These are phyloP conservation scores for Lordiphosa mommai DNA, from an alignment of 1,140 invertebrate species.

Conservation along the genomic window DNA sequence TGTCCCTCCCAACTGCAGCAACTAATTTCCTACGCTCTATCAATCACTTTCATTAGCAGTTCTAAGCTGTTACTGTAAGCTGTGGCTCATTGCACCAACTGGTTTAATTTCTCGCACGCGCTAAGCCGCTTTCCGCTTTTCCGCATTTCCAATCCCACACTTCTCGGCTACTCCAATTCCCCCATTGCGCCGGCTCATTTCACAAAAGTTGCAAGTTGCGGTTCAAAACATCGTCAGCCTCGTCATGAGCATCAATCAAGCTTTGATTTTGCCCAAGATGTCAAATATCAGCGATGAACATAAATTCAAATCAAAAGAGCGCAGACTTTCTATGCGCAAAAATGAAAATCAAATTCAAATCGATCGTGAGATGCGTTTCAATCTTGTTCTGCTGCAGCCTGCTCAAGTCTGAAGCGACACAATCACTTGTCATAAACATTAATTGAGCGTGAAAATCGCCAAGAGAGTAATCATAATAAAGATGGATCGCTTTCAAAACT, in stretches of 20 bases:
- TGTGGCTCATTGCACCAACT: not conserved
- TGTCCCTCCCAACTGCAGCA: constrained; percentile 24
- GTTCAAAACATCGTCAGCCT: too few species aligned
- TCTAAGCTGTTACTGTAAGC: not conserved
- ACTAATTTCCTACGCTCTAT: not conserved
- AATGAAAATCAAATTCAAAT: constrained; percentile 5
- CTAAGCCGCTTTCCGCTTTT: constrained; percentile 1
- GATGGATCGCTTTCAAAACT: constrained; percentile 56
- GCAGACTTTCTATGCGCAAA: not conserved
- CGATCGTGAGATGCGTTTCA: constrained; percentile 7
- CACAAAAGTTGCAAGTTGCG: not conserved
- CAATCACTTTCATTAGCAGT: constrained; percentile 5
- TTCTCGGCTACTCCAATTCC: not conserved
- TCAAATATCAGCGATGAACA: constrained; percentile 12
- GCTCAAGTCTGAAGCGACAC: not conserved
- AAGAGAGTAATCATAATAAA: constrained; percentile 58
- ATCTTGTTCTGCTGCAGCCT: constrained; percentile 2
- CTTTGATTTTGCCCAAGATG: not conserved
- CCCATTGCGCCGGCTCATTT: not conserved
- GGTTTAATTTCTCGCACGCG: not conserved
- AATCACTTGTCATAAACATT: constrained; percentile 18
- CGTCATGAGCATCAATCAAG: constrained; percentile 9
- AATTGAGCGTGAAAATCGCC: constrained; percentile 16
- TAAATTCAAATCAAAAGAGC: constrained; percentile 13
- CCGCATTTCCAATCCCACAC: not conserved